Base-by-base conservation (phyloP, 1,140 invertebrate species). In the Holcopasites calliopsidis region DNA sequence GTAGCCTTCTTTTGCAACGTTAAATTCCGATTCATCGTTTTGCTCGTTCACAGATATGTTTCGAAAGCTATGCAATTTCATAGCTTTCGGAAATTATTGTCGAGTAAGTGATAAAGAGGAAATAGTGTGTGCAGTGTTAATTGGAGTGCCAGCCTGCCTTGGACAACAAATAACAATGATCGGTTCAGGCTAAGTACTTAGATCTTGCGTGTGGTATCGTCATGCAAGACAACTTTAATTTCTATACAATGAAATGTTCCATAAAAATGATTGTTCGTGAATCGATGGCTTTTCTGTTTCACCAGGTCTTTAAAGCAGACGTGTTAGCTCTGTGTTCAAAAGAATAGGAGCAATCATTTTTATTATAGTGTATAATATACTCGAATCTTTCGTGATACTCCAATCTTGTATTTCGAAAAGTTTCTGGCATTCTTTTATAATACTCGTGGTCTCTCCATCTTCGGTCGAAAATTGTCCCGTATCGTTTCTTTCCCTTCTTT, bases 121-220 rank as follows among this genome's bases (percentile, higher is more conserved):
- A 76, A 60, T 61, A 80, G 70, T 65, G 76, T 72, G 60, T 69
- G 74, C 70, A n/a, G n/a, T 73, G 44, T 42, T 35, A 0, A 16
- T 38, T 18, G 35, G 42, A 28, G 61, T 4, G 18, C n/a, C n/a
- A n/a, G n/a, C n/a, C n/a, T n/a, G n/a, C 10, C 13, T 26, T 31
- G n/a, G 50, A 60, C 33, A 23, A 57, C 47, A 11, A 23, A 31
- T 76, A 65, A 83, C 60, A 50, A 21, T 65, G 76, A 64, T 3
- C 58, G 68, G 60, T 31, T 52, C 40, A 58, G 26, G 77, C 86
- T 91, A 91, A 91, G 90, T 91, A 91, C 88, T 85, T 85, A 82
- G n/a, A 85, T 90, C 86, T 87, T 83, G 82, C 79, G 87, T 84
- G 91, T 90, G 89, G 91, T 92, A 92, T 92, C 91, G 90, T 90